Conservation (phyloP, 2,797 vertebrate species). For the Percopsis omiscomaycus region DNA sequence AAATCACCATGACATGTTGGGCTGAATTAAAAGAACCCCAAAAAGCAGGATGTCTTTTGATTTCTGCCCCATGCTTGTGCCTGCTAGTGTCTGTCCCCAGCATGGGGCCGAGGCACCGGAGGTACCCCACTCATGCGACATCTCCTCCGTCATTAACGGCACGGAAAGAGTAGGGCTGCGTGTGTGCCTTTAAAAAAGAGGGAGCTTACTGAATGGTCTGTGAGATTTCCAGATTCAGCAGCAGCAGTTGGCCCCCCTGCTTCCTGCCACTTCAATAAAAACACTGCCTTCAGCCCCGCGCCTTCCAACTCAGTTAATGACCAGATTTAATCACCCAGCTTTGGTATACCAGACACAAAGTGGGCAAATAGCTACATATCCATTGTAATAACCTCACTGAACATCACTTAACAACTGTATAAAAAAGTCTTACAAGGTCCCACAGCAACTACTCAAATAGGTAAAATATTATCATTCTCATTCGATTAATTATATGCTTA, state of each 20-base stretch:
- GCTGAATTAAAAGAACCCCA: too few species aligned
- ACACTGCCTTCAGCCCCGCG: conserved; percentile 60
- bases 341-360: conserved; percentile 45
- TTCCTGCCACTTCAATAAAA: conserved; percentile 80
- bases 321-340: conserved; percentile 65
- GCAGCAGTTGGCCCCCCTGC: conserved; percentile 52
- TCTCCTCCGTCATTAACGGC: conserved; percentile 51
- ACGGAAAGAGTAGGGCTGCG: conserved; percentile 45
- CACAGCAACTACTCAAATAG: background rate
- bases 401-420: conserved; percentile 13
- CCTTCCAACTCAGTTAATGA: conserved; percentile 70
- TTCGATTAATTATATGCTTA: background rate
- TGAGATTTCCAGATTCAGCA: conserved; percentile 74
- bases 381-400: conserved; percentile 21
- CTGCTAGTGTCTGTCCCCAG: conserved; percentile 20
- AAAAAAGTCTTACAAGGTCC: background rate
- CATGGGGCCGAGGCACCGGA: conserved; percentile 16
- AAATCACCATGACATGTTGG: conserved; percentile 4
- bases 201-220: conserved; percentile 67
- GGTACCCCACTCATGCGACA: conserved; percentile 43
- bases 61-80: background rate
- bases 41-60: too few species aligned
- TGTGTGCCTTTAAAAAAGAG: conserved; percentile 66
- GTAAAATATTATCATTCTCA: background rate
- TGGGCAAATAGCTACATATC: conserved; percentile 30